A percentile compares a stretch with the other conserved stretches of the same genome.
Evolutionary conservation across 1,140 invertebrate species (phyloP).

Genomic region (Reticulitermes speratus): DNA sequence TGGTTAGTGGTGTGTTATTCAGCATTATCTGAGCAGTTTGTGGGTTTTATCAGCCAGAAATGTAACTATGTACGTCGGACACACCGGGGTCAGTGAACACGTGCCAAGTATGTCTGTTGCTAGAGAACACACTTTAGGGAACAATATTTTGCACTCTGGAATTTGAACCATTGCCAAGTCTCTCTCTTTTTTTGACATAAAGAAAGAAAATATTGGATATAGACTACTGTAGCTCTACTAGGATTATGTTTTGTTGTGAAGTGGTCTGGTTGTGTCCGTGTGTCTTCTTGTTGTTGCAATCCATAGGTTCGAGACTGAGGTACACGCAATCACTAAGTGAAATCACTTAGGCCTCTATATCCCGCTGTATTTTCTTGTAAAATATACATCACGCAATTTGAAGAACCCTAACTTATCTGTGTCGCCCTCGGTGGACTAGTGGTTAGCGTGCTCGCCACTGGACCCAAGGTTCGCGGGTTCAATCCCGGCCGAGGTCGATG

Average conservation of each 20-base stretch:
- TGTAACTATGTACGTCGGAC: neutral
- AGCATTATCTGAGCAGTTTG: neutral
- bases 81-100: neutral
- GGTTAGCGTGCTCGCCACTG: no score
- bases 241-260: neutral
- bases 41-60: neutral
- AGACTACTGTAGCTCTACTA: neutral
- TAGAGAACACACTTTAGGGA: neutral
- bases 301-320: neutral
- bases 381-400: no score
- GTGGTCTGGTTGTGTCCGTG: neutral
- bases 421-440: no score
- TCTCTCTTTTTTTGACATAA: neutral
- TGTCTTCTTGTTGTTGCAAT: neutral
- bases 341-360: no score
- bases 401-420: no score
- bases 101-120: neutral
- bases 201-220: neutral
- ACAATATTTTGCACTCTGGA: conserved; percentile 1
- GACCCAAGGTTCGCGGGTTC: no score
- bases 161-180: neutral
- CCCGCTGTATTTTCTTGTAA: no score
- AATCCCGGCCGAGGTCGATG: no score
- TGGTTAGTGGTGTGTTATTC: neutral
- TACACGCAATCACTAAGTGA: no score